These are phyloP conservation scores for Neomonachus schauinslandi DNA, from an alignment of 2,113 vertebrate species.

Conservation along the genomic window DNA sequence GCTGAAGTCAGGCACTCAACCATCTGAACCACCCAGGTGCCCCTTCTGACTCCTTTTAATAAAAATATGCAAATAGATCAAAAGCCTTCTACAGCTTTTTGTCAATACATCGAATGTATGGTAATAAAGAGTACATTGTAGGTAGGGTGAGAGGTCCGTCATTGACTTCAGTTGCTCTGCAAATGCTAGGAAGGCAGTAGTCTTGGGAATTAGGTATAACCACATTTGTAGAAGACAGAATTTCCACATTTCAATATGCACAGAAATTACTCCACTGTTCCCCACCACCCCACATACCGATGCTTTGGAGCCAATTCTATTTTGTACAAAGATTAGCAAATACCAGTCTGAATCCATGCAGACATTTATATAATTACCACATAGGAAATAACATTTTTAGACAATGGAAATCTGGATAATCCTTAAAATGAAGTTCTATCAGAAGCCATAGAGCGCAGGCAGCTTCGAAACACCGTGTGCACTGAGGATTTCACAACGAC, in stretches of 20 bases:
- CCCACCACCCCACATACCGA: slow-evolving; percentile 19
- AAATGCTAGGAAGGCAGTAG: slow-evolving; percentile 77
- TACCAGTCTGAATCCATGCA: slow-evolving; percentile 40
- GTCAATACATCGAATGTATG: neutral
- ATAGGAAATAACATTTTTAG: slow-evolving; percentile 30
- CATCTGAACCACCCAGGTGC: neutral
- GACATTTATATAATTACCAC: neutral
- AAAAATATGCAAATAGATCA: neutral
- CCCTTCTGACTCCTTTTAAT: neutral
- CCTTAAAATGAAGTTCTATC: neutral
- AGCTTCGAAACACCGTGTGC: slow-evolving; percentile 61
- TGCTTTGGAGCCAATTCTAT: slow-evolving; percentile 64
- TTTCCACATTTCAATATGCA: slow-evolving; percentile 80
- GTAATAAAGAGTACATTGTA: slow-evolving; percentile 25
- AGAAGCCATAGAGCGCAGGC: slow-evolving; percentile 3
- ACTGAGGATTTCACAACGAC: slow-evolving; percentile 4
- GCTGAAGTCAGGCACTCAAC: neutral
- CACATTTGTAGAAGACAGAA: slow-evolving; percentile 79
- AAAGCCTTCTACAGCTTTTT: neutral
- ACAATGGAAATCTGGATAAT: neutral
- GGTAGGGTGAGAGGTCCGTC: slow-evolving; percentile 21
- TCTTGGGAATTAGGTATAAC: slow-evolving; percentile 74
- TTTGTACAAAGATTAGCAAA: slow-evolving; percentile 77
- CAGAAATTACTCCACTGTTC: slow-evolving; percentile 73
- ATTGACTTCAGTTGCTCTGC: slow-evolving; percentile 41